Evolutionary conservation across 2,888 invertebrate genomes (phyloP).

Genomic region (Neoascia interrupta): DNA sequence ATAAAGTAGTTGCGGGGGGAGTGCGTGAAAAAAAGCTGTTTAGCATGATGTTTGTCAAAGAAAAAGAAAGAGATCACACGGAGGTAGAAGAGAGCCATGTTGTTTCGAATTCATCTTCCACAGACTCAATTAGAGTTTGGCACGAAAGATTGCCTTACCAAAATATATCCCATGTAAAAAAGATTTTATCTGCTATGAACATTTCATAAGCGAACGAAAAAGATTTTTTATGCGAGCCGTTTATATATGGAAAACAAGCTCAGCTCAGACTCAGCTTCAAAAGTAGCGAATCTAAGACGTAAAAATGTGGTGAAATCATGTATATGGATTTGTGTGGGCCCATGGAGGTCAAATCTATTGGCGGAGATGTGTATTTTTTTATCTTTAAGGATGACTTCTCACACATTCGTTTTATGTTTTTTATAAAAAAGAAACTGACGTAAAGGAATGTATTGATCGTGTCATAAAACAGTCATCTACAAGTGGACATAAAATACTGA

Average conservation of each 20-base stretch:
- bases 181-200: neutral
- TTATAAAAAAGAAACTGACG: no score
- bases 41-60: constrained; percentile 13
- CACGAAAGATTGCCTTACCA: constrained; percentile 25
- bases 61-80: neutral
- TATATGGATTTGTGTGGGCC: constrained; percentile 6
- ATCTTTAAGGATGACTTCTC: neutral
- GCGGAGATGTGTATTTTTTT: neutral
- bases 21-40: constrained; percentile 16
- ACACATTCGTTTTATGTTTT: no score
- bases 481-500: no score
- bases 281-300: constrained; percentile 1
- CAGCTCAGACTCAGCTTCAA: neutral
- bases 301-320: constrained; percentile 1
- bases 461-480: no score
- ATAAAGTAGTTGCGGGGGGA: constrained; percentile 37
- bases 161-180: constrained; percentile 20
- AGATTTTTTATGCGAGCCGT: constrained; percentile 1
- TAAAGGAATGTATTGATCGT: no score
- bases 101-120: neutral
- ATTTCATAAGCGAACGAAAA: neutral
- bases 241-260: neutral
- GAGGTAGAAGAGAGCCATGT: neutral
- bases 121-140: neutral
- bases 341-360: neutral